A percentile compares a stretch with the other conserved stretches of the same genome.
Conservation (phyloP, 2,797 vertebrate genomes). For the Xiphophorus birchmanni region DNA sequence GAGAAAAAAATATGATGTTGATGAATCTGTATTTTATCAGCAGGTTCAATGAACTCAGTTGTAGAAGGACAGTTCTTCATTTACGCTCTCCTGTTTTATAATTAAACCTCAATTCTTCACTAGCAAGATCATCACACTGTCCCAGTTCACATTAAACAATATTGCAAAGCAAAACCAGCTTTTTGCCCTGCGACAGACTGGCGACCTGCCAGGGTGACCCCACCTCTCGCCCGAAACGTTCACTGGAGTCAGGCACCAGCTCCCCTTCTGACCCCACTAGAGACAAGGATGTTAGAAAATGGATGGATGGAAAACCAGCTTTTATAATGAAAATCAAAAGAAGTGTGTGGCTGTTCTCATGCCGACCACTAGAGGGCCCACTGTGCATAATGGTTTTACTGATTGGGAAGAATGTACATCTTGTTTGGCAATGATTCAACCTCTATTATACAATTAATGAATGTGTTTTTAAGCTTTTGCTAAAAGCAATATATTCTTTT, state of each 20-base stretch:
- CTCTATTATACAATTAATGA: slow-evolving; percentile 1
- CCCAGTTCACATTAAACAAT: no score
- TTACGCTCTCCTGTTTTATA: neutral
- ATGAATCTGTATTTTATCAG: neutral
- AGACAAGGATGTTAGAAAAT: no score
- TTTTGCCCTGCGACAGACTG: no score
- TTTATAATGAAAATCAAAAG: neutral
- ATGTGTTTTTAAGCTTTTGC: neutral
- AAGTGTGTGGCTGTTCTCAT: neutral
- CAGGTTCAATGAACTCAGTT: neutral
- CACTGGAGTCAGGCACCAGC: no score
- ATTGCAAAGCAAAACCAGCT: neutral
- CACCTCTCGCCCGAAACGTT: no score
- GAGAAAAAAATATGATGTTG: neutral
- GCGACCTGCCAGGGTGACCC: no score
- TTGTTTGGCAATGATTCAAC: neutral
- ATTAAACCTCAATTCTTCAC: neutral
- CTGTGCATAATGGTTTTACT: slow-evolving; percentile 24
- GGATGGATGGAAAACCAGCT: neutral
- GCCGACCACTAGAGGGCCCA: slow-evolving; percentile 73
- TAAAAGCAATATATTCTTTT: neutral
- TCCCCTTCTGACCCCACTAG: no score
- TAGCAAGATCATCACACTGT: no score
- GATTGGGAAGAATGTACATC: neutral
- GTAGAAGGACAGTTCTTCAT: neutral